Evolutionary conservation across 2,797 vertebrate species (phyloP).

Genomic region (Scyliorhinus canicula): DNA sequence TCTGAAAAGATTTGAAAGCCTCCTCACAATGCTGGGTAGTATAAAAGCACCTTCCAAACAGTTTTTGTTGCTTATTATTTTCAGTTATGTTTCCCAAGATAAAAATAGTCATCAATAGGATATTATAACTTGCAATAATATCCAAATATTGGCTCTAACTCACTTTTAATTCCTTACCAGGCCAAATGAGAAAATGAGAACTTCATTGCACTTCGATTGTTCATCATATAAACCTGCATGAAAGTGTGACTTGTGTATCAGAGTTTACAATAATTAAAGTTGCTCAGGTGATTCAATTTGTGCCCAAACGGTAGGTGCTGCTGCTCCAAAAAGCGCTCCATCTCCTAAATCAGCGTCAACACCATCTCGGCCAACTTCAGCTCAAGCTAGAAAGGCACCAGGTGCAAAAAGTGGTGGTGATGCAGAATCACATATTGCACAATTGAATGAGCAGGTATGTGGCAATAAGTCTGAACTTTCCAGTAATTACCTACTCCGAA

Average conservation of each 20-base stretch:
- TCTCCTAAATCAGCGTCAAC: conserved; percentile 85
- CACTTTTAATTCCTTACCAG: neutral
- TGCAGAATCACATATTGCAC: conserved; percentile 93
- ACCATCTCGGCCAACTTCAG: conserved; percentile 92
- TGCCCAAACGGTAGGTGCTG: conserved; percentile 35
- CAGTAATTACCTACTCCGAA: conserved; percentile 7
- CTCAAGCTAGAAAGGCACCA: conserved; percentile 91
- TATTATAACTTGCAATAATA: neutral
- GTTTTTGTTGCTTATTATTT: neutral
- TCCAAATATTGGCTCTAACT: neutral
- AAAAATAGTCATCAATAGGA: neutral
- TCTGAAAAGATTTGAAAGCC: conserved; percentile 9
- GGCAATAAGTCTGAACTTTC: conserved; percentile 15
- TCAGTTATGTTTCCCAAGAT: neutral
- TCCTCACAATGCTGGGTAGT: neutral
- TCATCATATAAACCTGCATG: neutral
- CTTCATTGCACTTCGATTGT: neutral
- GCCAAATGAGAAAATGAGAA: too few relatives aligned
- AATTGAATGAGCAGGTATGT: conserved; percentile 87
- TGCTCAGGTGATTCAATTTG: conserved; percentile 32
- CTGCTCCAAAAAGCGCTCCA: conserved; percentile 46
- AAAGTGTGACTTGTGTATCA: conserved; percentile 13
- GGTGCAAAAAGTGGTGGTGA: conserved; percentile 90
- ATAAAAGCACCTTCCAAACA: conserved; percentile 16
- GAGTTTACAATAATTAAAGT: conserved; percentile 15